These are phyloP conservation scores for Helicoverpa armigera DNA, from an alignment of 1,140 invertebrate species.

Conservation along the genomic window DNA sequence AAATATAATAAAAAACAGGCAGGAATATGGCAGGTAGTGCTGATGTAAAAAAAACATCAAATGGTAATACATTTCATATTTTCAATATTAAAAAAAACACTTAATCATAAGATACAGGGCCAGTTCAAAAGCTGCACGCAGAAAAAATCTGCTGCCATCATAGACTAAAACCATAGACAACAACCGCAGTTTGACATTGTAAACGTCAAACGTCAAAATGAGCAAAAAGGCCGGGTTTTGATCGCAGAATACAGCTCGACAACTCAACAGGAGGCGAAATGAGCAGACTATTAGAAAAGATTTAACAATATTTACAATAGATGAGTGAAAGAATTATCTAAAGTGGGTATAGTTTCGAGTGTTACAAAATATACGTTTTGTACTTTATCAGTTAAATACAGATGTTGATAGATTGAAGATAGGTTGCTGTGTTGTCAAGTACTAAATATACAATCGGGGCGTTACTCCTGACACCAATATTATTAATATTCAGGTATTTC, in stretches of 20 bases:
- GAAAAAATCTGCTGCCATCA: background rate
- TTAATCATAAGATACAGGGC: no score
- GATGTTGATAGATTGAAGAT: background rate
- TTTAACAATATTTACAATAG: background rate
- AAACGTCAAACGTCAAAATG: no score
- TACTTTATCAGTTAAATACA: conserved; percentile 44
- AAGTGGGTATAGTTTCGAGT: background rate
- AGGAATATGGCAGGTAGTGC: no score
- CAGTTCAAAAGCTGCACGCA: no score
- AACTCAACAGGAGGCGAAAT: background rate
- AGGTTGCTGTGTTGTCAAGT: background rate
- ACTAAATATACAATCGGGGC: background rate
- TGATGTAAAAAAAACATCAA: no score
- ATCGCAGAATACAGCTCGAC: background rate
- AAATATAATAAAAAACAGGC: no score
- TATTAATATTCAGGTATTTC: no score
- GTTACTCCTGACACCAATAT: background rate
- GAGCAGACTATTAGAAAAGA: background rate
- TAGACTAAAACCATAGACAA: no score
- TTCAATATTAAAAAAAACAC: no score
- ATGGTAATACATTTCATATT: no score
- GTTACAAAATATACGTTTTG: conserved; percentile 17
- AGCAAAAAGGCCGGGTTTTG: no score
- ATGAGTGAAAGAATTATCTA: background rate
- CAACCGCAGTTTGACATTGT: no score